phyloP scores from a whole-genome alignment of 2,888 invertebrate species.

The Rotaria macrura region DNA sequence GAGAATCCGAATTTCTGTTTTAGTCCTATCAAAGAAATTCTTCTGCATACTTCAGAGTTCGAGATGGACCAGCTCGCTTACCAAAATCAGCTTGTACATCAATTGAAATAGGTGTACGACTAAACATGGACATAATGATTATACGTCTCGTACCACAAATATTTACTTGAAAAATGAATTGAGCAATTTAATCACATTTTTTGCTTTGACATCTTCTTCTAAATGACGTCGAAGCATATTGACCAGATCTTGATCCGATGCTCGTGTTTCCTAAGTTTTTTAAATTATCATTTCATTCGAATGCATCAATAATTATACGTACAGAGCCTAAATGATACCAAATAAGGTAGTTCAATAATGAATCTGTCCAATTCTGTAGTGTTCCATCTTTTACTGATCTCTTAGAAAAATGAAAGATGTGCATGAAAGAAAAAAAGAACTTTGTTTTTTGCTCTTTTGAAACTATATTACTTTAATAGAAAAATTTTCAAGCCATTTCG shows the following conservation, averaged over 20 bases:
- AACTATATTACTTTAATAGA: slow-evolving; percentile 89
- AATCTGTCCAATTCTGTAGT: slow-evolving; percentile 40
- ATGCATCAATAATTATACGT: not conserved
- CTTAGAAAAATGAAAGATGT: not conserved
- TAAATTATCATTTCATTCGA: not conserved
- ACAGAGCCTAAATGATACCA: slow-evolving; percentile 88
- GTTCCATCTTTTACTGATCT: slow-evolving; percentile 11
- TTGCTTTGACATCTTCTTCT: not conserved
- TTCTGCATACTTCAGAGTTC: not conserved
- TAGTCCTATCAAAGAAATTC: too few species aligned
- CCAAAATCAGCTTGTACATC: not conserved
- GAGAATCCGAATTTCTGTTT: too few species aligned
- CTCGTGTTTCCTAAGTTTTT: not conserved
- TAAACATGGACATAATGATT: not conserved
- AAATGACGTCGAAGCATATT: not conserved
- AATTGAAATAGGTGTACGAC: slow-evolving; percentile 25
- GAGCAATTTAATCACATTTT: not conserved
- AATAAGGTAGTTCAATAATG: slow-evolving; percentile 85
- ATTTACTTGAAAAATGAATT: not conserved
- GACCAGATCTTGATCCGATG: not conserved
- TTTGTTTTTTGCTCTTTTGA: too few species aligned
- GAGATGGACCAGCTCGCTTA: not conserved
- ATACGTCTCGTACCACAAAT: not conserved
- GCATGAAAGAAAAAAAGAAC: not conserved
- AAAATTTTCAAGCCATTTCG: slow-evolving; percentile 98